Evolutionary conservation across 2,113 vertebrate species (phyloP), one percentile per base, ranked within the genome.

Genomic region (Okapia johnstoni): DNA sequence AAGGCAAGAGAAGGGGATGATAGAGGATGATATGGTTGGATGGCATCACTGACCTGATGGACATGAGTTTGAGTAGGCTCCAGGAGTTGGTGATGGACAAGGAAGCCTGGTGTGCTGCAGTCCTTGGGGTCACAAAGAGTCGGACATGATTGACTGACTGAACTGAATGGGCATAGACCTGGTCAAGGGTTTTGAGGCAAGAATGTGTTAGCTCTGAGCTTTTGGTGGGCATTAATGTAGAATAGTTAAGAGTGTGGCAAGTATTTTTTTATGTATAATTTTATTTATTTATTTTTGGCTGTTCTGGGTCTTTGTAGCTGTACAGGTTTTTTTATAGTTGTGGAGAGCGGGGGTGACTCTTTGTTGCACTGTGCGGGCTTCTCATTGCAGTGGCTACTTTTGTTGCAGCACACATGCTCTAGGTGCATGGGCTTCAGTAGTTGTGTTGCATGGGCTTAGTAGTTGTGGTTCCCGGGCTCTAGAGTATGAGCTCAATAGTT

Each of bases 131-230:
- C 2, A 21, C 17, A 70, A 36, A 11, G 63, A 36, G 63, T 70
- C 1, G 0, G 63, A 36, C 19, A 70, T 0, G 63, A 66, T 0
- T 66, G 63, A 36, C 16, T 0, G 0, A 66, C 66, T 70, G n/a
- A 70, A 70, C 66, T 70, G 66, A 36, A 36, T 36, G 66, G n/a
- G 17, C n/a, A 70, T 9, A 70, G 70, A 43, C 70, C 70, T 73
- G 36, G 70, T 43, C 70, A 43, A 73, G 21, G 36, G 66, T 25
- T 73, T 73, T 73, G 36, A 73, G 21, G 70, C 70, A 73, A 73
- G 19, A 43, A 25, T 43, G 36, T 73, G 70, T 73, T 43, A 73
- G 70, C 21, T 73, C 40, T 73, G 23, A 21, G 11, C 23, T 43
- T 43, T 73, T 6, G 70, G 70, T 25, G 12, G 70, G 70, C 70